phyloP scores from a whole-genome alignment of 2,888 invertebrate genomes.

The Lasioglossum oenotherae region DNA sequence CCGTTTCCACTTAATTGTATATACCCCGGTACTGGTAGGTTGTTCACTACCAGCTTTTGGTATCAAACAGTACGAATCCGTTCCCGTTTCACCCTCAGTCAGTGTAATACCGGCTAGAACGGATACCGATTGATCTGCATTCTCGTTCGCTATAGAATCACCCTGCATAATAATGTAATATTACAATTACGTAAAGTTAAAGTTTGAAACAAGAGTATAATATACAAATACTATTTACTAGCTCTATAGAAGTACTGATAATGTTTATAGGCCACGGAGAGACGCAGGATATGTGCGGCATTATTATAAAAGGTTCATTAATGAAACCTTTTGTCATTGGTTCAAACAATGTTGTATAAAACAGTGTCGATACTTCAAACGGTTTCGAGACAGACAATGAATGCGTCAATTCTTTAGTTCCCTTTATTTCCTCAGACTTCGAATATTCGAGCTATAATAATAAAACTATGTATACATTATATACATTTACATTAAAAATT shows the following conservation, averaged over 20 bases:
- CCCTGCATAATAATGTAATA: constrained; percentile 67
- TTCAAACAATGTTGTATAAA: constrained; percentile 88
- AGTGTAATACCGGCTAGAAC: constrained; percentile 83
- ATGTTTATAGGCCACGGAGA: constrained; percentile 90
- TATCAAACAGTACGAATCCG: constrained; percentile 85
- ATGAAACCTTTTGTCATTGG: constrained; percentile 88
- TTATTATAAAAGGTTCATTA: constrained; percentile 89
- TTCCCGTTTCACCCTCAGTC: constrained; percentile 85
- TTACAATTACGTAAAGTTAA: constrained; percentile 10
- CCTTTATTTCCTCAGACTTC: constrained; percentile 73
- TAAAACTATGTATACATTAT: neutral
- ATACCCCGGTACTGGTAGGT: constrained; percentile 85
- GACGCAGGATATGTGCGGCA: constrained; percentile 89
- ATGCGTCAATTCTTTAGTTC: constrained; percentile 87
- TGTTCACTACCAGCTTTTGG: constrained; percentile 84
- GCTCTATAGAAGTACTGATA: constrained; percentile 88
- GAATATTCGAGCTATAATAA: constrained; percentile 81
- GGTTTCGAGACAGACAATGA: constrained; percentile 89
- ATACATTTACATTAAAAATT: neutral
- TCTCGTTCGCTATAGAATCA: constrained; percentile 76
- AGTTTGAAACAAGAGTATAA: neutral
- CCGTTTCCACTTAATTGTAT: constrained; percentile 87
- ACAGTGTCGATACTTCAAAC: constrained; percentile 89
- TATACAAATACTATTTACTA: constrained; percentile 82
- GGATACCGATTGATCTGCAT: constrained; percentile 67